These are phyloP conservation scores for Leptinotarsa peninsularis DNA, from an alignment of 2,888 invertebrate genomes.

Conservation along the genomic window DNA sequence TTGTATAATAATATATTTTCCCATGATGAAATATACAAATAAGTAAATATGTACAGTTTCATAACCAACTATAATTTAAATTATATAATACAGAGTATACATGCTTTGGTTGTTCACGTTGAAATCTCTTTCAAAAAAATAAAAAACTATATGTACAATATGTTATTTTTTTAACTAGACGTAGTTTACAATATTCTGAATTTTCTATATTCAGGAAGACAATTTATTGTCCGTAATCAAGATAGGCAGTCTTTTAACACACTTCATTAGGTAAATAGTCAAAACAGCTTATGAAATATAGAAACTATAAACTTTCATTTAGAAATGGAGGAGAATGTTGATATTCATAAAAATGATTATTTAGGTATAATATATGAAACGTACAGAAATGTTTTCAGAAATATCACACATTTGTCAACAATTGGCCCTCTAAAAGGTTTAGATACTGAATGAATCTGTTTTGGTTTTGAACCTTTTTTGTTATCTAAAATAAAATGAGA, in stretches of 20 bases:
- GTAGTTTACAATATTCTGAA: neutral
- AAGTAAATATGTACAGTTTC: conserved; percentile 50
- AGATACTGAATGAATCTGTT: no score
- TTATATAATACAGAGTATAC: conserved; percentile 63
- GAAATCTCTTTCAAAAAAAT: conserved; percentile 37
- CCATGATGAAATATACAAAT: conserved; percentile 47
- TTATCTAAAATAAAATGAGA: no score
- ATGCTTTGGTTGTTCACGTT: conserved; percentile 61
- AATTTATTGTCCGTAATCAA: conserved; percentile 7
- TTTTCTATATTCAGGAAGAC: conserved; percentile 1
- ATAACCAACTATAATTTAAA: conserved; percentile 50
- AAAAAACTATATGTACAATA: conserved; percentile 21
- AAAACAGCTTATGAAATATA: neutral
- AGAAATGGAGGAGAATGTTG: neutral
- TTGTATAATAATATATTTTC: conserved; percentile 55
- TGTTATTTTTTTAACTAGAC: neutral
- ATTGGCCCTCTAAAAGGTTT: no score
- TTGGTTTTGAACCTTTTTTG: no score
- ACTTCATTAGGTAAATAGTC: neutral
- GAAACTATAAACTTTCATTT: neutral
- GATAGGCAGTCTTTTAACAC: neutral
- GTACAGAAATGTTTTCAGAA: neutral
- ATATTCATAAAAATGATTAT: no score
- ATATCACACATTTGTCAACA: no score
- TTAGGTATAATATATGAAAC: no score